A percentile compares a stretch with the other conserved stretches of the same genome.
Conservation (phyloP, 1,140 invertebrate genomes). For the Phymorhynchus buccinoides region DNA sequence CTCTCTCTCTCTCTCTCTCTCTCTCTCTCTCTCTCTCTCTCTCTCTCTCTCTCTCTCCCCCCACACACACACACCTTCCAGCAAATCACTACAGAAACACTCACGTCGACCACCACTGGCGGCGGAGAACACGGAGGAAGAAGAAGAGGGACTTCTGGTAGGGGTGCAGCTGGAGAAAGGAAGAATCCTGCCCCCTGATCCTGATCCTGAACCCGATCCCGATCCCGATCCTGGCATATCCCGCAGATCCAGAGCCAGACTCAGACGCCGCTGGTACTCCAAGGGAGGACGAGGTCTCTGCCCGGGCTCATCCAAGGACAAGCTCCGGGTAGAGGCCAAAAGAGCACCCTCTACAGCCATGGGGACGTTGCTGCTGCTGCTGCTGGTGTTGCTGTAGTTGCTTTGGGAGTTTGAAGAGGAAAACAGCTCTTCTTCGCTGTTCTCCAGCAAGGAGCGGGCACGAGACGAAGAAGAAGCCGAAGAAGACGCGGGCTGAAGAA, state of each 20-base stretch:
- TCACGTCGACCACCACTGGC: background rate
- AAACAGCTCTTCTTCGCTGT: too few relatives aligned
- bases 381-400: constrained; percentile 2
- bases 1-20: background rate
- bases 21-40: background rate
- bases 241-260: background rate
- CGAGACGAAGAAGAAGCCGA: background rate
- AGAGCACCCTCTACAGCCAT: background rate
- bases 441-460: too few relatives aligned
- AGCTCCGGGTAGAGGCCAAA: background rate
- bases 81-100: background rate
- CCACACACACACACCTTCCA: background rate
- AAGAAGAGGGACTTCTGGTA: background rate
- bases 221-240: background rate
- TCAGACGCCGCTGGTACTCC: constrained; percentile 23
- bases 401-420: background rate
- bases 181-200: background rate
- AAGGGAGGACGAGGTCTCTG: background rate
- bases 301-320: background rate
- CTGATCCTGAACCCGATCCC: background rate
- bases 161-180: background rate
- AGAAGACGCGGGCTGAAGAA: background rate
- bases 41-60: background rate
- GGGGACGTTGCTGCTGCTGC: background rate
- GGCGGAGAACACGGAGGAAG: background rate